Evolutionary conservation across 1,140 invertebrate species (phyloP), one percentile per base, ranked within the genome.

Genomic region (Diorhabda sublineata): DNA sequence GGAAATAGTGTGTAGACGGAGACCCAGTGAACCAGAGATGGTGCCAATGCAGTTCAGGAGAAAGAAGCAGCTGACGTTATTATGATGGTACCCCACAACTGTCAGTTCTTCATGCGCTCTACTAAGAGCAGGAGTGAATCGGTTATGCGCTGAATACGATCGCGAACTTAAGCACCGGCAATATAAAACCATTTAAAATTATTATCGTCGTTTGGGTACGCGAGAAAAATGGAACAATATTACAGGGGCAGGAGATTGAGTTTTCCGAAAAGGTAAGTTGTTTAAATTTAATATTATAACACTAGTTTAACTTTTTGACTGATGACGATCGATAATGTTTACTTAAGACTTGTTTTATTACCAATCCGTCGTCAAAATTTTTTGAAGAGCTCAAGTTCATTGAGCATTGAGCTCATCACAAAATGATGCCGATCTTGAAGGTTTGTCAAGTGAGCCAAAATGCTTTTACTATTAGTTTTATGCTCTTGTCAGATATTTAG

Each of bases 181-280:
- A 42, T 41, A 42, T 60, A 60, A 60, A 42, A 42, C 26, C 7
- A 60, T 3, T 60, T 60, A 8, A 60, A 60, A 42, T n/a, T 5
- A 5, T 5, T 26, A 42, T 42, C 4, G 5, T 11, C 26, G 26
- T 7, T 11, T 11, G 26, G 26, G 3, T 41, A 42, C 4, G 2
- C 41, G 42, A 44, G 9, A 41, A 71, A 71, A 62, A 71, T 71
- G 66, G 70, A 71, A 56, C 56, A 63, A 3, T 64, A 68, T 57
- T 71, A 60, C 42, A 58, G 70, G n/a, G 56, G 67, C 6, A 56
- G 70, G 8, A 45, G 66, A 42, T 68, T 68, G 2, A 43, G 56
- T 8, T 61, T 71, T 26, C 70, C 70, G 9, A 71, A 71, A 68
- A 68, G 70, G 70, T 71, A 65, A 44, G 44, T 7, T 3, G 42